phyloP scores from a whole-genome alignment of 2,888 invertebrate species.

The Tachina lurida region DNA sequence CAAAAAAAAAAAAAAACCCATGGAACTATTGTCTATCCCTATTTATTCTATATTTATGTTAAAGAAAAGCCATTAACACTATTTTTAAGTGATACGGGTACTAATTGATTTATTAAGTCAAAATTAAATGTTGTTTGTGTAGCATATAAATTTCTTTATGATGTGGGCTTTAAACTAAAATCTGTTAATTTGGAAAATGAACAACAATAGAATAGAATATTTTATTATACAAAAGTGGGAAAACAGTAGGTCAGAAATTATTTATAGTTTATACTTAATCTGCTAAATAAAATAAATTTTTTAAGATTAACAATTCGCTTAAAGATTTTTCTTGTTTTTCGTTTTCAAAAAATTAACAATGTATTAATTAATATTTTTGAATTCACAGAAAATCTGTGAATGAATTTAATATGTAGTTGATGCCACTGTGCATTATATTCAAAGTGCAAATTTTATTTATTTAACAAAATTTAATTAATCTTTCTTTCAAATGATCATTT shows the following conservation, averaged over 20 bases:
- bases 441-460: neutral
- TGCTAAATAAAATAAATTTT: no score
- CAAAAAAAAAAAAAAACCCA: neutral
- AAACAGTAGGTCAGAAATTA: neutral
- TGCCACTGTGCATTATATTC: neutral
- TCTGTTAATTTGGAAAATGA: slow-evolving; percentile 22
- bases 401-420: no score
- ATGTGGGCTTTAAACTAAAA: slow-evolving; percentile 3
- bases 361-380: no score
- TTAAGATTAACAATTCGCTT: no score
- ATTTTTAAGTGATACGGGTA: slow-evolving; percentile 3
- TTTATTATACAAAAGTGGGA: neutral
- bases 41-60: slow-evolving; percentile 8
- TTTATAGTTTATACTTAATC: neutral
- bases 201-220: neutral
- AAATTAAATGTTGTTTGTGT: neutral
- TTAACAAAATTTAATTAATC: neutral
- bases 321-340: no score
- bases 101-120: slow-evolving; percentile 15
- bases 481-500: neutral
- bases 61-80: slow-evolving; percentile 20
- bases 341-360: no score
- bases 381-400: no score
- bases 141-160: neutral
- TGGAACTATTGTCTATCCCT: slow-evolving; percentile 5